These are phyloP conservation scores for Cyprinodon brontotheroides DNA, from an alignment of 2,113 vertebrate genomes.

Conservation along the genomic window DNA sequence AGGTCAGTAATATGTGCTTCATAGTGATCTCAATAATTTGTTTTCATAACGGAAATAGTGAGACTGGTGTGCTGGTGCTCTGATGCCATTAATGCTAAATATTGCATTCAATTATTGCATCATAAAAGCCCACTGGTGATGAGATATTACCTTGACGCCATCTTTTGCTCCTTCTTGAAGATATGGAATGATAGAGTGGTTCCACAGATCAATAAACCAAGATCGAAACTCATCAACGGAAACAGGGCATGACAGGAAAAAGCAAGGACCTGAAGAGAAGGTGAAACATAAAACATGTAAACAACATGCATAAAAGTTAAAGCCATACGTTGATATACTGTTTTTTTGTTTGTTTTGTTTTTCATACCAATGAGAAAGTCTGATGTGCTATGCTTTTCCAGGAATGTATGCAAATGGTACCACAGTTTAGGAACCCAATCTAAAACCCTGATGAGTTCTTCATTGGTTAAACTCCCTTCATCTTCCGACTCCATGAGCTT, in stretches of 20 bases:
- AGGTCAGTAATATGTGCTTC: no score
- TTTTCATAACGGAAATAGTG: no score
- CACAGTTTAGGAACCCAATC: slow-evolving; percentile 98
- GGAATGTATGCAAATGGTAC: slow-evolving; percentile 97
- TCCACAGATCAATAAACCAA: slow-evolving; percentile 99
- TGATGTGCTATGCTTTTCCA: slow-evolving; percentile 98
- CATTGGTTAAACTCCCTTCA: slow-evolving; percentile 86
- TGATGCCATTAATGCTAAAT: neutral
- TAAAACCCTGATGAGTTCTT: slow-evolving; percentile 90
- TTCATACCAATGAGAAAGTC: slow-evolving; percentile 96
- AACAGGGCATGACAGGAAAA: slow-evolving; percentile 96
- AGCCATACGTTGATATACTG: neutral
- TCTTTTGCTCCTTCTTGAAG: slow-evolving; percentile 97
- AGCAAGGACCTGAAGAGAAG: slow-evolving; percentile 88
- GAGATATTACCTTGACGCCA: slow-evolving; percentile 87
- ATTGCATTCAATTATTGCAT: neutral
- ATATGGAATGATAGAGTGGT: slow-evolving; percentile 98
- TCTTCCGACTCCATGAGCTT: slow-evolving; percentile 95
- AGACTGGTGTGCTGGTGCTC: neutral
- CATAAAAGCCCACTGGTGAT: neutral
- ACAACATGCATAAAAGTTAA: neutral
- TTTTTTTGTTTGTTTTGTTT: neutral
- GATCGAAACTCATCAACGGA: slow-evolving; percentile 95
- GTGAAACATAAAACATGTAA: neutral
- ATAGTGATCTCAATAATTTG: no score